Base-by-base conservation (phyloP, 2,888 invertebrate genomes). In the Eristalis arbustorum region DNA sequence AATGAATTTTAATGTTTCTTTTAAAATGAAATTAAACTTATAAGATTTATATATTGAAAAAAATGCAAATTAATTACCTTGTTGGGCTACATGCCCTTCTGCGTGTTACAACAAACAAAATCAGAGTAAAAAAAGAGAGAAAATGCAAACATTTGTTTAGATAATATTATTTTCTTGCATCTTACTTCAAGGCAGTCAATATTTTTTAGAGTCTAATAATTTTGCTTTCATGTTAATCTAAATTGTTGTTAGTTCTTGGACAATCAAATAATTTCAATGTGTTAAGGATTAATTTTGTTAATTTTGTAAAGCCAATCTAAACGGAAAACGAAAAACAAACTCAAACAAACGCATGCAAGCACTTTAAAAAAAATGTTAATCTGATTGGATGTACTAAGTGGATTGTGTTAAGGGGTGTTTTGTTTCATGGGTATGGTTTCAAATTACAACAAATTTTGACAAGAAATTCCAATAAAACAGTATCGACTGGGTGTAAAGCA, bases 51-150 rank as follows among this genome's bases (percentile, higher is more conserved):
- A 23, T 64, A 37, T 49, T n/a, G 8, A 18, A 18, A 18, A 18
- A 8, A 75, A 75, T 72, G 78, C 72, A 75, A 77, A 71, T 69
- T 82, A 87, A 85, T 89, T 95, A 95, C 95, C 95, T 95, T 95
- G 94, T 89, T 95, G 95, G 69, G 95, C 94, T 90, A 94, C 93
- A 92, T 95, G 95, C 90, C 95, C 95, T 93, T 95, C 95, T 95
- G 92, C 90, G 88, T 79, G 85, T 88, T 88, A 82, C 84, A 89
- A 83, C 88, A 83, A 88, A 88, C 74, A 84, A 84, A 85, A 82
- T 84, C 80, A 89, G 88, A 88, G 18, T 49, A 88, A 89, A 78
- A 88, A 84, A 89, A 84, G 87, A 88, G 77, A 80, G 80, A 88
- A 83, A 88, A 84, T 75, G 83, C 84, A 88, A 88, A 88, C 82